phyloP scores from a whole-genome alignment of 2,888 invertebrate species.

The Acleris sparsana region DNA sequence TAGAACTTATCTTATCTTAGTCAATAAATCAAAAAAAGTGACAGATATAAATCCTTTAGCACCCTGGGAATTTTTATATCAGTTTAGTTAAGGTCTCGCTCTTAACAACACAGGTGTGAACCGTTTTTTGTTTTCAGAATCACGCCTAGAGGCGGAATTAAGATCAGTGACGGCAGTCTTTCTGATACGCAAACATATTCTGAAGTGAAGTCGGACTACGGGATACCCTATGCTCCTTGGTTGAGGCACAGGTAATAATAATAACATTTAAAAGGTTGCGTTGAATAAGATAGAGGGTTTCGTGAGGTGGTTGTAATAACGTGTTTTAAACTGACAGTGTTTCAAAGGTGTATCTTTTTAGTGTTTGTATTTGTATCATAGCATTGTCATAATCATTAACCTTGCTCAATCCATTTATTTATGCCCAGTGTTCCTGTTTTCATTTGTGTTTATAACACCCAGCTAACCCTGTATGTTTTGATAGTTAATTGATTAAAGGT shows the following conservation, averaged over 20 bases:
- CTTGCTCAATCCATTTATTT: constrained; percentile 18
- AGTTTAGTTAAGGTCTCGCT: constrained; percentile 11
- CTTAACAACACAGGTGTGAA: constrained; percentile 3
- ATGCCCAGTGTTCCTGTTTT: constrained; percentile 34
- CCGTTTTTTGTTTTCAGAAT: constrained; percentile 60
- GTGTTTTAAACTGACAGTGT: constrained; percentile 1
- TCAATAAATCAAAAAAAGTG: constrained; percentile 11
- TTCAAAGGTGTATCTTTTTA: constrained; percentile 35
- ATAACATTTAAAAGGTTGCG: constrained; percentile 17
- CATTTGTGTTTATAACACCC: constrained; percentile 28
- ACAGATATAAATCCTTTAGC: constrained; percentile 14
- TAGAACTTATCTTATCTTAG: constrained; percentile 26
- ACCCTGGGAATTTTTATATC: constrained; percentile 35
- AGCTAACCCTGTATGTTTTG: not conserved
- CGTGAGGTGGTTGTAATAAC: constrained; percentile 41
- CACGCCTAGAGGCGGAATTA: constrained; percentile 80
- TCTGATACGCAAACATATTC: constrained; percentile 92
- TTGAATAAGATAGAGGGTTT: constrained; percentile 44
- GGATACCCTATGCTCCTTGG: constrained; percentile 93
- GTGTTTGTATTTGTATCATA: constrained; percentile 37
- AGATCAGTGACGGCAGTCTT: constrained; percentile 90
- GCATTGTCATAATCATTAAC: constrained; percentile 33
- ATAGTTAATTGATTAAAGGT: too few relatives aligned
- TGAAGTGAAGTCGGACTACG: constrained; percentile 89
- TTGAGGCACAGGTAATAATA: constrained; percentile 88